A percentile compares a stretch with the other conserved stretches of the same genome.
phyloP scores from a whole-genome alignment of 2,888 invertebrate genomes.

The Pristionchus maxplancki region DNA sequence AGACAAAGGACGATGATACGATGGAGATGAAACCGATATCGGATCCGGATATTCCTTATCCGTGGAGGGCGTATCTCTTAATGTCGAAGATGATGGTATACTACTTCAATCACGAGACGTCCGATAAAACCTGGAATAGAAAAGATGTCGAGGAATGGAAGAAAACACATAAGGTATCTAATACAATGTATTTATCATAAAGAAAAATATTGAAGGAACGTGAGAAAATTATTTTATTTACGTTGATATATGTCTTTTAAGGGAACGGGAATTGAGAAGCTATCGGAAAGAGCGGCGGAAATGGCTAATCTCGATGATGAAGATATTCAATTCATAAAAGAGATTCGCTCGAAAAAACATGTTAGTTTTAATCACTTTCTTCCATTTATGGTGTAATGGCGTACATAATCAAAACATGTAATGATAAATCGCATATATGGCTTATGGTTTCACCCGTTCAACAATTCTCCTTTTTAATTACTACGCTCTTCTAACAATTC shows the following conservation, averaged over 20 bases:
- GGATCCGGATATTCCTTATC: neutral
- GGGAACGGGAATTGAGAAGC: neutral
- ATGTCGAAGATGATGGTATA: neutral
- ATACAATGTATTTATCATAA: no score
- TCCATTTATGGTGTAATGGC: no score
- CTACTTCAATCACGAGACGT: neutral
- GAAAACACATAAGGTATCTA: neutral
- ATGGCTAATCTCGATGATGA: neutral
- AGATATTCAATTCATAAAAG: neutral
- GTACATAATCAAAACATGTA: no score
- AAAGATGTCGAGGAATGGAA: neutral
- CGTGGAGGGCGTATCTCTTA: neutral
- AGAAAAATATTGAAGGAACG: neutral
- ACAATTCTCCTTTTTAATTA: neutral
- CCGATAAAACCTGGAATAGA: neutral
- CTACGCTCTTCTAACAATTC: neutral
- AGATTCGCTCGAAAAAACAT: neutral
- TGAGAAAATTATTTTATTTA: no score
- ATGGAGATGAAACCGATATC: neutral
- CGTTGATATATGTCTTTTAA: neutral
- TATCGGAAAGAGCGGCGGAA: neutral
- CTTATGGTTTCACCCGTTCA: no score
- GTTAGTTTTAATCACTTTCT: no score
- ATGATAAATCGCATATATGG: no score
- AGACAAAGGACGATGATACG: neutral